Percentiles rank a stretch among this genome's conserved stretches.
phyloP scores from a whole-genome alignment of 2,888 invertebrate species.

The Gymnoscelis rufifasciata region DNA sequence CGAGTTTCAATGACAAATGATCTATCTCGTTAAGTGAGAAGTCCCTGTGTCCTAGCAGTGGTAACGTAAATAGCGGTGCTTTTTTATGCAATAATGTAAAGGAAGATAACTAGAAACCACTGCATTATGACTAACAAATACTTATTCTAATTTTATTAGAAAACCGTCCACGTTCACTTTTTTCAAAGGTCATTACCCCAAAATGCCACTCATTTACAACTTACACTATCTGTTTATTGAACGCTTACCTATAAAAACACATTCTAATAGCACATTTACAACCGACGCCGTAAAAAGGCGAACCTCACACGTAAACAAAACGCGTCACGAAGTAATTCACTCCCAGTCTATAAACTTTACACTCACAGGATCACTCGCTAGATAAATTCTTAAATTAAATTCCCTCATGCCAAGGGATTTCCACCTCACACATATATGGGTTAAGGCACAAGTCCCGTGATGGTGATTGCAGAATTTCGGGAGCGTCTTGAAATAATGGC shows the following conservation, averaged over 20 bases:
- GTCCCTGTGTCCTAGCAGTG: too few species aligned
- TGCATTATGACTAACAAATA: too few species aligned
- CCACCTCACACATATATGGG: constrained; percentile 38
- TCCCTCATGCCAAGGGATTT: constrained; percentile 38
- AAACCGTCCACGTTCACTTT: too few species aligned
- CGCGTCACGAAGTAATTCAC: constrained; percentile 55
- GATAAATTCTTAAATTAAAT: constrained; percentile 76
- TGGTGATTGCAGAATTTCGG: constrained; percentile 39
- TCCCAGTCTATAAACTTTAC: constrained; percentile 69
- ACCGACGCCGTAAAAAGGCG: constrained; percentile 37
- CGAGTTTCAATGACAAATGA: too few species aligned
- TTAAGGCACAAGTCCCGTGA: constrained; percentile 37
- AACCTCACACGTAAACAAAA: constrained; percentile 32
- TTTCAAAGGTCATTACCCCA: too few species aligned
- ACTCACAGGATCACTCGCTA: constrained; percentile 70
- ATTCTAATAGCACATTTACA: constrained; percentile 26
- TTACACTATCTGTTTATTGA: not conserved
- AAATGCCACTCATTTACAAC: too few species aligned
- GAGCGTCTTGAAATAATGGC: constrained; percentile 67
- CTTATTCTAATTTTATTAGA: too few species aligned
- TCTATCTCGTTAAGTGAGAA: too few species aligned
- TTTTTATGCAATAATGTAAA: too few species aligned
- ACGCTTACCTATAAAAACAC: constrained; percentile 1
- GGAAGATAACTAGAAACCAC: too few species aligned
- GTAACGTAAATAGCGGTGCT: too few species aligned